phyloP scores from a whole-genome alignment of 2,113 vertebrate species.

The Accipiter virgatus region DNA sequence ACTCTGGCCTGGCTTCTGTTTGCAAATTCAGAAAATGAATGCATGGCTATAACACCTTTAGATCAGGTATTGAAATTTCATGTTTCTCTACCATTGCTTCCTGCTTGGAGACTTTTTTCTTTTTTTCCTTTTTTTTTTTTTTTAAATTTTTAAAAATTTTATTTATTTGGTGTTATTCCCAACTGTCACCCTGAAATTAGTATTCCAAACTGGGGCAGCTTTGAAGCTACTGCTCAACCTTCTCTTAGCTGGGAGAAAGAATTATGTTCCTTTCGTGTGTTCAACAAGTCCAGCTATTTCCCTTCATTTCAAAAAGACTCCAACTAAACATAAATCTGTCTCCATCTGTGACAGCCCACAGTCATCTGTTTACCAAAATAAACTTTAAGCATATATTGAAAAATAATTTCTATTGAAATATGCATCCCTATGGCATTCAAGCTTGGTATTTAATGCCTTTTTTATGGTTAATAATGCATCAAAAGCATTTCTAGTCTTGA shows the following conservation, averaged over 20 bases:
- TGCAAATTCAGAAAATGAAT: background rate
- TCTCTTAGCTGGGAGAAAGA: slow-evolving; percentile 47
- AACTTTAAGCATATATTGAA: slow-evolving; percentile 80
- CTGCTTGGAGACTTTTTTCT: background rate
- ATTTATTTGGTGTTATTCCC: background rate
- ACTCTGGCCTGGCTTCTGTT: background rate
- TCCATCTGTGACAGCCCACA: slow-evolving; percentile 70
- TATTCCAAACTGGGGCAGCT: background rate
- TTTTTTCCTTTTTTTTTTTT: background rate
- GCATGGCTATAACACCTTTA: background rate
- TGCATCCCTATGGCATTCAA: slow-evolving; percentile 76
- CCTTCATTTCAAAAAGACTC: slow-evolving; percentile 66
- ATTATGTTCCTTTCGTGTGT: slow-evolving; percentile 46
- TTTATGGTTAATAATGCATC: slow-evolving; percentile 82
- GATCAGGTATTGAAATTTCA: background rate
- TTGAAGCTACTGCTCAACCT: slow-evolving; percentile 6
- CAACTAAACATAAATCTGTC: slow-evolving; percentile 74
- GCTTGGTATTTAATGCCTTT: slow-evolving; percentile 78
- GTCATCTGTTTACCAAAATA: slow-evolving; percentile 82
- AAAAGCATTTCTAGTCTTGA: slow-evolving; percentile 73
- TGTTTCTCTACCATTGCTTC: background rate
- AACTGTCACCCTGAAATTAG: background rate
- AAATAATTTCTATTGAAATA: slow-evolving; percentile 82
- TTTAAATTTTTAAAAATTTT: background rate
- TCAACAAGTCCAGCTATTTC: slow-evolving; percentile 68